Evolutionary conservation across 92 coral and sea anemone genomes (phyloP).

Genomic region (Bergia sp.): DNA sequence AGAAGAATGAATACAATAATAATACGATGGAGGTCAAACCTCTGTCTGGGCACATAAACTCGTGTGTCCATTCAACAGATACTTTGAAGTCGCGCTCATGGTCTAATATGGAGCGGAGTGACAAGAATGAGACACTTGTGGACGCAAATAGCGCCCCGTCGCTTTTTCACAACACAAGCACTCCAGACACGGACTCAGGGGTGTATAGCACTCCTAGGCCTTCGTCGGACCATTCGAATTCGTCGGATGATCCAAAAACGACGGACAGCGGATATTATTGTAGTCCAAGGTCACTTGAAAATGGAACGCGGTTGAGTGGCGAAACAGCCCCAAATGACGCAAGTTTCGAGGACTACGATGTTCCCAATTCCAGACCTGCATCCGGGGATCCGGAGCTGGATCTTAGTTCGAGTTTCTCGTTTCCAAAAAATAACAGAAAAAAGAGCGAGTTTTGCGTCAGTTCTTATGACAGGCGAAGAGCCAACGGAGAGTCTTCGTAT

Average conservation of each 20-base stretch:
- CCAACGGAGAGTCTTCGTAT: slow-evolving; percentile 20
- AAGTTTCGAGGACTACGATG: slow-evolving; percentile 23
- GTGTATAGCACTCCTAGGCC: slow-evolving; percentile 37
- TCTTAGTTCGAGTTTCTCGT: slow-evolving; percentile 36
- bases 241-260: background rate
- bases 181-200: slow-evolving; percentile 21
- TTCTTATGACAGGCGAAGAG: background rate
- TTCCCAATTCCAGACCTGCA: slow-evolving; percentile 41
- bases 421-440: background rate
- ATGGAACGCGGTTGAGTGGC: slow-evolving; percentile 25
- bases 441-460: background rate
- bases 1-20: slow-evolving; percentile 1
- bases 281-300: slow-evolving; percentile 36
- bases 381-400: slow-evolving; percentile 27
- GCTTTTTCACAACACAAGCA: background rate
- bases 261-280: slow-evolving; percentile 31
- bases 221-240: slow-evolving; percentile 6
- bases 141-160: slow-evolving; percentile 41
- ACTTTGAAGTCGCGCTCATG: slow-evolving; percentile 30
- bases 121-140: background rate
- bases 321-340: slow-evolving; percentile 16
- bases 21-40: slow-evolving; percentile 34
- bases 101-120: slow-evolving; percentile 42
- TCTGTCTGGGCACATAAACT: slow-evolving; percentile 31
- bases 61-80: slow-evolving; percentile 49